Evolutionary conservation across 1,140 invertebrate genomes (phyloP).

Genomic region (Solen grandis): DNA sequence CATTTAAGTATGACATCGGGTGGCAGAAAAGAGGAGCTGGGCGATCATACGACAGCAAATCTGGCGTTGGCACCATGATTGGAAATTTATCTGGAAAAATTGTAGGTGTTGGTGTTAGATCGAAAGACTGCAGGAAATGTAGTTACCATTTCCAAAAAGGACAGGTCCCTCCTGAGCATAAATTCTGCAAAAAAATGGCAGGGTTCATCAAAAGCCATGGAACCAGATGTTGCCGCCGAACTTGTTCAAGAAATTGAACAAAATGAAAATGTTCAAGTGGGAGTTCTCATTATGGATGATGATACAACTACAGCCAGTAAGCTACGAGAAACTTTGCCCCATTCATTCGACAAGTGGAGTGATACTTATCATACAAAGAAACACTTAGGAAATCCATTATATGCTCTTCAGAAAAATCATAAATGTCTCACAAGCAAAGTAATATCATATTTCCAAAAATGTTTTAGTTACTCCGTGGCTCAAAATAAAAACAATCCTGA

Average conservation of each 20-base stretch:
- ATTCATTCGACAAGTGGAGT: constrained; percentile 10
- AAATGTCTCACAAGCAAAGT: background rate
- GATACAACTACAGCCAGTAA: constrained; percentile 34
- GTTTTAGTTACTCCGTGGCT: constrained; percentile 18
- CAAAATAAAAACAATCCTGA: constrained; percentile 7
- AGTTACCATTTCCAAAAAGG: background rate
- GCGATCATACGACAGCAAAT: constrained; percentile 34
- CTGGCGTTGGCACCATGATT: constrained; percentile 39
- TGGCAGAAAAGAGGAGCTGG: constrained; percentile 33
- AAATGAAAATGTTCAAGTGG: constrained; percentile 10
- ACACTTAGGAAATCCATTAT: constrained; percentile 31
- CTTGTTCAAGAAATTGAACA: constrained; percentile 19
- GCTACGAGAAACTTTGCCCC: background rate
- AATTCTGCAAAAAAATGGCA: constrained; percentile 34
- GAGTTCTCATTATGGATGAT: constrained; percentile 41
- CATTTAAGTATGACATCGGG: constrained; percentile 38
- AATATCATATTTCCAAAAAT: constrained; percentile 18
- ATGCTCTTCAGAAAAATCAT: constrained; percentile 28
- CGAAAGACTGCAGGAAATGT: constrained; percentile 37
- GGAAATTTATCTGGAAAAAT: constrained; percentile 26
- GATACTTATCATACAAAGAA: constrained; percentile 36
- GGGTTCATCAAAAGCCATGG: constrained; percentile 42
- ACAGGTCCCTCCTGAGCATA: constrained; percentile 10
- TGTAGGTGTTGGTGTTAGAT: constrained; percentile 9
- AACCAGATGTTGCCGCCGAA: constrained; percentile 31